Evolutionary conservation across 2,797 vertebrate species (phyloP), one percentile per base, ranked within the genome.

Genomic region (Arctocebus calabarensis): DNA sequence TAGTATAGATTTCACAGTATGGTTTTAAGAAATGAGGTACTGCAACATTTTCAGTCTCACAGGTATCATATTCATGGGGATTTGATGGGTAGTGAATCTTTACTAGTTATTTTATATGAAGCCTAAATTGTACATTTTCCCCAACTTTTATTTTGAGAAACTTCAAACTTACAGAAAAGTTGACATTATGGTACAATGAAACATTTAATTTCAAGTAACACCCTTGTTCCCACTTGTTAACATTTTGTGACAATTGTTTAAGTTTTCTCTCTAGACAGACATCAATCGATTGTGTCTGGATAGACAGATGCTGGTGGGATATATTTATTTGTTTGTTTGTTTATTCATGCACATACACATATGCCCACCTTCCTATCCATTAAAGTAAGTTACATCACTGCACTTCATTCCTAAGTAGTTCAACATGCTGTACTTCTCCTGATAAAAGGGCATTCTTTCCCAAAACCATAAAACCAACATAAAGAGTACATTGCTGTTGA

Each of bases 1-100:
- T 97, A 93, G 96, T 97, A 97, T 98, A 96, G 89, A 96, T 98
- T 97, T 97, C 97, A 97, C 97, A 97, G 97, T 98, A 97, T 97
- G 97, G 91, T 96, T 96, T 96, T 97, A 95, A 96, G 84, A 97
- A 98, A 97, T 97, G 81, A 96, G 74, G 96, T 91, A 95, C 68
- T 91, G 85, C 55, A 81, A 74, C 94, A 92, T 90, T 96, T 95
- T 93, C 91, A 81, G 4, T 92, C 82, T 95, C 88, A 74, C 71
- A 93, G 82, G 70, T 97, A 96, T 97, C 94, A 92, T 94, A 96
- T 97, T 96, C 82, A 48, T 95, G 93, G 87, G 57, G 55, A 40
- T 84, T 96, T 96, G 91, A 78, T 88, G 87, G 84, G 43, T 95
- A 86, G 66, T 97, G 93, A 97, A 96, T 96, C 93, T 95, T 96